Conservation (phyloP, 1,140 invertebrate genomes). For the Leptinotarsa lineolata region DNA sequence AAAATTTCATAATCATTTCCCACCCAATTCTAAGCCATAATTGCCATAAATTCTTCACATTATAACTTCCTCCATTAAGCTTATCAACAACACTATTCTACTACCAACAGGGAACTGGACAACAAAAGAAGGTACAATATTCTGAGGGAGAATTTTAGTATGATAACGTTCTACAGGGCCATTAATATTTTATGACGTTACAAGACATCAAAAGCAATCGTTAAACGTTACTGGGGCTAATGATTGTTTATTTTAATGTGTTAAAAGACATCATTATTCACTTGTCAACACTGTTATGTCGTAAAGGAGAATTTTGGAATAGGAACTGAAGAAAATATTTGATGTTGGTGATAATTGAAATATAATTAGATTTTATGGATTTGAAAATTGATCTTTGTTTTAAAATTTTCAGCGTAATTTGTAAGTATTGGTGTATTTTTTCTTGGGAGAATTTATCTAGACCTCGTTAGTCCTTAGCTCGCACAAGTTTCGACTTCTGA, state of each 20-base stretch:
- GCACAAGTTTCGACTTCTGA: too few species aligned
- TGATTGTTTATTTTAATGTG: constrained; percentile 26
- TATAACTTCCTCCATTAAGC: constrained; percentile 1
- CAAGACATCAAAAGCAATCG: constrained; percentile 17
- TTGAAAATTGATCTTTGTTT: neutral
- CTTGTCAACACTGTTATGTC: constrained; percentile 12
- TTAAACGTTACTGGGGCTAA: constrained; percentile 18
- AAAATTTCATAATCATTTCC: neutral
- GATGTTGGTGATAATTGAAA: neutral
- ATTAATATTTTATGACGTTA: constrained; percentile 24
- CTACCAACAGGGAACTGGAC: neutral
- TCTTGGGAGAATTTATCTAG: too few species aligned
- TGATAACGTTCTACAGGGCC: constrained; percentile 12
- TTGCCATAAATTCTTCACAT: neutral
- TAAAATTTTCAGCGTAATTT: neutral
- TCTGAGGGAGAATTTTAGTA: neutral
- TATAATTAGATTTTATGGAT: neutral
- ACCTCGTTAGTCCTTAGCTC: too few species aligned
- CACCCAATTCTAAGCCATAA: neutral
- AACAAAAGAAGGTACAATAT: constrained; percentile 7
- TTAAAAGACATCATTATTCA: constrained; percentile 10
- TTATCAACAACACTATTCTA: neutral
- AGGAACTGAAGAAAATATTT: neutral
- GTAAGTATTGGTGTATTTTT: too few species aligned
- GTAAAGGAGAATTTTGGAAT: neutral